Conservation (phyloP, 2,797 vertebrate species). For the Acipenser ruthenus region DNA sequence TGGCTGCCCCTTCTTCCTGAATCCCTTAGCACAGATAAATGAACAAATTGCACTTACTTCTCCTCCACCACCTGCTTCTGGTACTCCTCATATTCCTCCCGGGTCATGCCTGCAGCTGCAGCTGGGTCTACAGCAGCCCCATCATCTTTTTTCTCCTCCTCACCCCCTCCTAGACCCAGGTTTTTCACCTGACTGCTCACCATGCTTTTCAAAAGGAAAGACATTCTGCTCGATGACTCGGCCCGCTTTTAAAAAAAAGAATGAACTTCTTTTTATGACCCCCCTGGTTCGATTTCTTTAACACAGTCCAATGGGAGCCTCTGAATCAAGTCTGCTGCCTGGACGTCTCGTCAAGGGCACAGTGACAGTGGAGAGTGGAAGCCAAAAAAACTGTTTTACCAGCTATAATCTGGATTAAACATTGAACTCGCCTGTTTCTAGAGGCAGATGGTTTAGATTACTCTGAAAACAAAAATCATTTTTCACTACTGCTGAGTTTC, state of each 20-base stretch:
- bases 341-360: conserved; percentile 68
- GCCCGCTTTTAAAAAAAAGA: conserved; percentile 23
- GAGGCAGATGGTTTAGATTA: conserved; percentile 88
- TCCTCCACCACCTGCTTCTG: conserved; percentile 95
- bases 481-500: conserved; percentile 48
- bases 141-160: conserved; percentile 81
- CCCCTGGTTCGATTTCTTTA: conserved; percentile 34
- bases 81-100: conserved; percentile 95
- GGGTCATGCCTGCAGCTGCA: conserved; percentile 86
- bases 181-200: conserved; percentile 88
- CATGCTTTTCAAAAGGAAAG: conserved; percentile 92
- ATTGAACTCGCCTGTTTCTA: conserved; percentile 59
- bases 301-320: conserved; percentile 51
- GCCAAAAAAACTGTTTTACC: conserved; percentile 58
- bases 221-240: conserved; percentile 54
- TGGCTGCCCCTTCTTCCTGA: too few species aligned
- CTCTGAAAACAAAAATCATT: conserved; percentile 27
- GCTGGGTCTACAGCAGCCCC: conserved; percentile 73
- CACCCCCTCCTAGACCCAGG: conserved; percentile 82
- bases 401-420: conserved; percentile 92
- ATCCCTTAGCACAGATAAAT: background rate
- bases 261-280: conserved; percentile 19
- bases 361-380: conserved; percentile 57
- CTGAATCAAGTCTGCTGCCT: conserved; percentile 53
- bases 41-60: conserved; percentile 76